Evolutionary conservation across 2,888 invertebrate genomes (phyloP), one percentile per base, ranked within the genome.

Genomic region (Mythimna vitellina): DNA sequence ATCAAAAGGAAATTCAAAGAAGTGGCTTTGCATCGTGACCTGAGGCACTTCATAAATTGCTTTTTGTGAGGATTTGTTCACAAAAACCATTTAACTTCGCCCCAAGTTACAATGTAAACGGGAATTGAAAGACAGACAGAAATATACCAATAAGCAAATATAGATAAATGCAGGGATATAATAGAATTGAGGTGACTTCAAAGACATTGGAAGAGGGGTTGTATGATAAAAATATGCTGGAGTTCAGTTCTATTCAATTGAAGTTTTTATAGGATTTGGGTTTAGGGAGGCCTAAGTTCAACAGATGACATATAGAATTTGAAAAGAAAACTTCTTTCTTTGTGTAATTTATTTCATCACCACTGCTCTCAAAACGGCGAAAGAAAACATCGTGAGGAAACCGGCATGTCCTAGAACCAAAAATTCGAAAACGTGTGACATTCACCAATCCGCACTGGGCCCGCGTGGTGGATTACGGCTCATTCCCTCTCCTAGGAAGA

Each of bases 51-150:
- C 70, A 78, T 65, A 85, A 83, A 86, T 86, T 85, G 78, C 78
- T 85, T 83, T 81, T 75, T 65, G 67, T 72, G 70, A 69, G 67
- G 78, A 85, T 87, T 84, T 82, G 62, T 82, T 78, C 76, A 76
- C 81, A 85, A 77, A 86, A 87, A 87, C 84, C 76, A 78, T 85
- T 85, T 80, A 81, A 83, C 80, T 81, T 84, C 69, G 49, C 81
- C 66, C 66, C 64, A 73, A 82, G 74, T 78, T 80, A 78, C 79
- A 74, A 77, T 78, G 61, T 79, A 79, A 76, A 77, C 76, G 70
- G 65, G 10, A 70, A 73, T 63, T 46, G 46, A 46, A 46, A 79
- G 81, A 70, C 72, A 69, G 73, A 65, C 35, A 63, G 73, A 81
- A 67, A 79, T 81, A 77, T 74, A 84, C 64, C 72, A 78, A 80